phyloP scores from a whole-genome alignment of 2,797 vertebrate genomes.

The Eremophila alpestris region DNA sequence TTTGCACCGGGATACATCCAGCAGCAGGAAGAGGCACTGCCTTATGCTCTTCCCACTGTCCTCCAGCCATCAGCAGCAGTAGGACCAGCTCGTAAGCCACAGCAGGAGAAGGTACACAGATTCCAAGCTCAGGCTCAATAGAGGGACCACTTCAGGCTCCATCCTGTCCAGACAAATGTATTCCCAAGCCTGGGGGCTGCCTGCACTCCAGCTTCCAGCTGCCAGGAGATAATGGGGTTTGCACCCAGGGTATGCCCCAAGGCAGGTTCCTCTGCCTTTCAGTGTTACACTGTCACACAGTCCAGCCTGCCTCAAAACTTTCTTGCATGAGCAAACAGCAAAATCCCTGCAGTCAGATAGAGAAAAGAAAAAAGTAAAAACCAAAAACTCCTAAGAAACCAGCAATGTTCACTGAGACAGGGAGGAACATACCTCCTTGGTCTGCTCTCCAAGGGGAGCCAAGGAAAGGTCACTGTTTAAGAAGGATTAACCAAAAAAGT shows the following conservation, averaged over 20 bases:
- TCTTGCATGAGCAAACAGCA: background rate
- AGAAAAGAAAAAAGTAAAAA: background rate
- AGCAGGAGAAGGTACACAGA: fast-evolving
- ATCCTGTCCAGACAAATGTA: fast-evolving
- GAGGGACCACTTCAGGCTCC: background rate
- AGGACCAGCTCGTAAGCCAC: fast-evolving
- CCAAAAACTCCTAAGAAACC: background rate
- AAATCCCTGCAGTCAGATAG: background rate
- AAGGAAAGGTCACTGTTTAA: background rate
- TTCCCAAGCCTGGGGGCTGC: background rate
- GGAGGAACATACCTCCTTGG: background rate
- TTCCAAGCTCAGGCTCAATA: fast-evolving
- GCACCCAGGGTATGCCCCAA: background rate
- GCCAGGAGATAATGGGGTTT: fast-evolving
- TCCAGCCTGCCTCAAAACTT: background rate
- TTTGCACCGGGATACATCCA: fast-evolving
- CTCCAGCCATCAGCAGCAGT: fast-evolving
- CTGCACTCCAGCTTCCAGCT: fast-evolving
- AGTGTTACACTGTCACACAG: background rate
- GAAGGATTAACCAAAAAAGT: slow-evolving; percentile 4
- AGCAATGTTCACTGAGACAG: background rate
- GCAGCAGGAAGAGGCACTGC: background rate
- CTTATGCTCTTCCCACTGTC: background rate
- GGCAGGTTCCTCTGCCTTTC: fast-evolving
- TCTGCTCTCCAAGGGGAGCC: background rate